These are phyloP conservation scores for Ciconia boyciana DNA, from an alignment of 2,113 vertebrate species.

Conservation along the genomic window DNA sequence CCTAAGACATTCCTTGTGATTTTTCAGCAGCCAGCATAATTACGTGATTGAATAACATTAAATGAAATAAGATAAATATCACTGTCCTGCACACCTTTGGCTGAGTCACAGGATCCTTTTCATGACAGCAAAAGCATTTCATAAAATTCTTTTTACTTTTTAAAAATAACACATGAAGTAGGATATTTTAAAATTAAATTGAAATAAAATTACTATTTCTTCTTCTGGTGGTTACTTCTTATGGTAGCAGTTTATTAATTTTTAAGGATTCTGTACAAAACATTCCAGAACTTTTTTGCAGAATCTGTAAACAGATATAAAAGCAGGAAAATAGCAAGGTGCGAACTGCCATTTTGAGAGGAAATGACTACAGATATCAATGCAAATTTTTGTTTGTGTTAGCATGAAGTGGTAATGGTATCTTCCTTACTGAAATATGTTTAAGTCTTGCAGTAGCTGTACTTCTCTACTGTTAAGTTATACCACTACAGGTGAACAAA, in stretches of 20 bases:
- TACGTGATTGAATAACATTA: conserved; percentile 57
- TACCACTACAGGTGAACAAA: neutral
- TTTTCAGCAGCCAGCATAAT: conserved; percentile 47
- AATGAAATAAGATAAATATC: conserved; percentile 49
- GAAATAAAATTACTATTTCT: neutral
- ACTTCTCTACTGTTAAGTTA: neutral
- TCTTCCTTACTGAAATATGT: neutral
- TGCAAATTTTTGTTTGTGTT: neutral
- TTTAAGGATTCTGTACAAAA: neutral
- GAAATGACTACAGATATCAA: neutral
- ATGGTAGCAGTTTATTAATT: neutral
- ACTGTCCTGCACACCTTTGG: neutral
- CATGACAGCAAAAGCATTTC: neutral
- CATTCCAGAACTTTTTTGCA: neutral
- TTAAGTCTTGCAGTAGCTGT: neutral
- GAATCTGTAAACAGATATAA: neutral
- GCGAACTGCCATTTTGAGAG: neutral
- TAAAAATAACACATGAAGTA: neutral
- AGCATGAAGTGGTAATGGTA: neutral
- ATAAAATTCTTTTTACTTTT: neutral
- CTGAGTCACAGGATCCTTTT: conserved; percentile 49
- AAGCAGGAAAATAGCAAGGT: neutral
- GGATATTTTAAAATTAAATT: neutral
- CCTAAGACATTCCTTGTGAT: conserved; percentile 45
- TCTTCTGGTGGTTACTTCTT: neutral